Base-by-base conservation (phyloP, 1,140 invertebrate genomes). In the Triops cancriformis region DNA sequence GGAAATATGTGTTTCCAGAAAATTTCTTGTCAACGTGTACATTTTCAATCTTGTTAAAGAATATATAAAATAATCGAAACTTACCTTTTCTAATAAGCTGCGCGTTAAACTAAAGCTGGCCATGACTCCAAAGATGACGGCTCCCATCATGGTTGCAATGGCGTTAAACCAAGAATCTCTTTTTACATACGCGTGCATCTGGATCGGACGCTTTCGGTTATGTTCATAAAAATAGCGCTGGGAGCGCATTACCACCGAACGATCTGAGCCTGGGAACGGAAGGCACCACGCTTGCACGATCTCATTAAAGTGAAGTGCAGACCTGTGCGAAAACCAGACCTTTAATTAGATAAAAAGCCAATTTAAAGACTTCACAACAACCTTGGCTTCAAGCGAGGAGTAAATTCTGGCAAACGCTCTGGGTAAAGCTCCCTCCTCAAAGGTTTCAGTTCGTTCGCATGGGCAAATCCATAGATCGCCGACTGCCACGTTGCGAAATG, bases 401-500 rank as follows among this genome's bases (percentile, higher is more conserved):
- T 84, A 73, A 89, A 87, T 28, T 85, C 80, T 0, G 92, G 92
- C 26, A 93, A 82, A 76, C 85, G 86, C 37, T 88, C 85, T 1
- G 91, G 87, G 80, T 86, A 94, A 9, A 95, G 83, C 81, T 92
- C 86, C 18, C 85, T 84, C 41, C 93, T 87, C 7, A 95, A 82
- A 9, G 81, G 82, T 4, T 83, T 83, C 51, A 95, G 82, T 82
- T 95, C 90, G 76, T 87, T 81, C 1, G 82, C 80, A 83, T 92
- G 84, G 6, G 89, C 88, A 76, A 94, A 82, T 14, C 92, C 90
- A 85, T 94, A 85, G 51, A 97, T 87, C 1, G 90, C 88, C 0
- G 93, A 94, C 81, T 94, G 89, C 90, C 92, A 95, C 14, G 94
- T 96, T 23, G 90, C 94, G 83, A 89, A 92, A 85, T 95, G 90